phyloP scores from a whole-genome alignment of 2,888 invertebrate genomes.

The Seira sanloemensis region DNA sequence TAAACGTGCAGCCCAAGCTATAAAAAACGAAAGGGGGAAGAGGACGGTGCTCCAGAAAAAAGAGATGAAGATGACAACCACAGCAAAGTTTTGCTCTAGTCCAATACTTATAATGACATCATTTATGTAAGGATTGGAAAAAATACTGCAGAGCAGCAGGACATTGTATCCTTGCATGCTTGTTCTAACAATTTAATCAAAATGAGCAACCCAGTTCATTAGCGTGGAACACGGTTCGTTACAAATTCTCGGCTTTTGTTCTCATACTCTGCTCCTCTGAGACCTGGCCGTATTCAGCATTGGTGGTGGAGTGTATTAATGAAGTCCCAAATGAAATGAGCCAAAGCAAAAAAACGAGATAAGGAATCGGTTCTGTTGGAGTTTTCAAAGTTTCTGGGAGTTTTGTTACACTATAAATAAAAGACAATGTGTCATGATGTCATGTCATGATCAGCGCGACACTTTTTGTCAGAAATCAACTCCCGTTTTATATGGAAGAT shows the following conservation, averaged over 20 bases:
- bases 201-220: constrained; percentile 59
- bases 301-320: constrained; percentile 26
- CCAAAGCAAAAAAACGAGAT: constrained; percentile 30
- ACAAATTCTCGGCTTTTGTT: constrained; percentile 29
- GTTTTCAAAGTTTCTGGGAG: constrained; percentile 28
- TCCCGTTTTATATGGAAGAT: too few species aligned
- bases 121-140: neutral
- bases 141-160: neutral
- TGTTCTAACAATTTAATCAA: constrained; percentile 58
- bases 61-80: neutral
- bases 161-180: neutral
- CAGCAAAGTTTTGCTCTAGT: neutral
- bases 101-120: neutral
- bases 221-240: constrained; percentile 45
- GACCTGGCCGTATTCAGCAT: neutral
- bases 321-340: constrained; percentile 59
- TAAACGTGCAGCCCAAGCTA: neutral
- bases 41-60: neutral
- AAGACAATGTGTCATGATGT: constrained; percentile 26
- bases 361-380: constrained; percentile 1
- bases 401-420: constrained; percentile 60
- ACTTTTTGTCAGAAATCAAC: too few species aligned
- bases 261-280: neutral
- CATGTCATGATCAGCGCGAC: too few species aligned
- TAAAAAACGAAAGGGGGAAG: neutral